Percentiles rank a stretch among this genome's conserved stretches.
phyloP scores from a whole-genome alignment of 64 coral and sea anemone genomes.

The Montipora foliosa region DNA sequence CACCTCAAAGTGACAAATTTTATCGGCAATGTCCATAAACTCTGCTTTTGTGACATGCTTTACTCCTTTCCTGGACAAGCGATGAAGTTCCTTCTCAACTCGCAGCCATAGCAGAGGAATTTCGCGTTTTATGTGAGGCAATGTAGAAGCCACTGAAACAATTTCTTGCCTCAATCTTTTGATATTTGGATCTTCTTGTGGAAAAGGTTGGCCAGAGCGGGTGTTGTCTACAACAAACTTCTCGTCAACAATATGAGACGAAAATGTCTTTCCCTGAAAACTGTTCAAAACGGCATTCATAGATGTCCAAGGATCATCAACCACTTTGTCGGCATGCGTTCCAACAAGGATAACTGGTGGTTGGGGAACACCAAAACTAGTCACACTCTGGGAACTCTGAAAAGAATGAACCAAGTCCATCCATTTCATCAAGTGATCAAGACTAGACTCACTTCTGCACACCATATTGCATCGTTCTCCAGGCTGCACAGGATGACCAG shows the following conservation, averaged over 20 bases:
- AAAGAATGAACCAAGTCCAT: slow-evolving; percentile 57
- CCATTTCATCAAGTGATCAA: slow-evolving; percentile 41
- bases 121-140: slow-evolving; percentile 15
- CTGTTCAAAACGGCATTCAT: slow-evolving; percentile 14
- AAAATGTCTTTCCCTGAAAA: slow-evolving; percentile 30
- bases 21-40: background rate
- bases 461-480: background rate
- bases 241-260: slow-evolving; percentile 27
- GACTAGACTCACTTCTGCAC: background rate
- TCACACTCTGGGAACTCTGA: background rate
- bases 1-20: slow-evolving; percentile 11
- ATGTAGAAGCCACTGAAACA: slow-evolving; percentile 17
- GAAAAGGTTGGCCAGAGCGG: slow-evolving; percentile 1
- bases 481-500: background rate
- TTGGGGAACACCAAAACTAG: background rate
- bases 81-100: slow-evolving; percentile 35
- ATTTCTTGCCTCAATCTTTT: background rate
- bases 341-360: slow-evolving; percentile 43
- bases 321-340: slow-evolving; percentile 27
- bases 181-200: slow-evolving; percentile 34
- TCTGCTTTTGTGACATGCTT: slow-evolving; percentile 21
- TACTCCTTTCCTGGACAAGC: background rate
- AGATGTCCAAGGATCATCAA: slow-evolving; percentile 13
- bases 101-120: slow-evolving; percentile 35
- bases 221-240: slow-evolving; percentile 41